phyloP scores from a whole-genome alignment of 1,140 invertebrate species.

The Procambarus clarkii region DNA sequence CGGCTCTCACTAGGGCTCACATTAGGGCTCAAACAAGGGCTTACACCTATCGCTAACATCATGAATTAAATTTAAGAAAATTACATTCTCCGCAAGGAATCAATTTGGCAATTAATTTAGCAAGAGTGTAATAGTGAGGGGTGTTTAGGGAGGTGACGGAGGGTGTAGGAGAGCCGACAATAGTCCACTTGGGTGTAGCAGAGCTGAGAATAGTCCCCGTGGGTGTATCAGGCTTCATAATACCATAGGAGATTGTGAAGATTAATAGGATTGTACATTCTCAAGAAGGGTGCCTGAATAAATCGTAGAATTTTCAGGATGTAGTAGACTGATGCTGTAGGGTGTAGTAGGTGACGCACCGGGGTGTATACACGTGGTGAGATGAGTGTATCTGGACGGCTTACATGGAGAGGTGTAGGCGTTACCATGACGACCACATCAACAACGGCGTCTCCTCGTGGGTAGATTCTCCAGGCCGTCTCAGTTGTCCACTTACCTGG shows the following conservation, averaged over 20 bases:
- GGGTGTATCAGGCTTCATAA: no score
- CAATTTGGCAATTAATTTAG: neutral
- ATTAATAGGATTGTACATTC: no score
- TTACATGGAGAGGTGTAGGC: neutral
- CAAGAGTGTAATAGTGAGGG: neutral
- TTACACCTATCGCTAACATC: neutral
- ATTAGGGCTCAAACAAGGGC: no score
- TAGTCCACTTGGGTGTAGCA: neutral
- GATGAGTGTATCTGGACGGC: no score
- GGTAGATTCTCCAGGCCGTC: neutral
- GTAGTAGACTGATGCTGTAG: no score
- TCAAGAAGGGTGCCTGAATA: no score
- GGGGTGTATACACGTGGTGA: no score
- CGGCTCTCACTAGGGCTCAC: no score
- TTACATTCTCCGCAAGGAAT: neutral
- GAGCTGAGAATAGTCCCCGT: neutral
- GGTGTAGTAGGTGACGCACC: no score
- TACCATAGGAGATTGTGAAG: no score
- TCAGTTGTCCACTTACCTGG: neutral
- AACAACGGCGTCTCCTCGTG: neutral
- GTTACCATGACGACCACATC: slow-evolving; percentile 6
- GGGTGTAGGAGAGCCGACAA: neutral
- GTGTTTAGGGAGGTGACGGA: neutral
- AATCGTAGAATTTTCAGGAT: no score
- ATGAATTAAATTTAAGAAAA: neutral